These are phyloP conservation scores for Alouatta palliata DNA, from an alignment of 2,113 vertebrate genomes.

Conservation along the genomic window DNA sequence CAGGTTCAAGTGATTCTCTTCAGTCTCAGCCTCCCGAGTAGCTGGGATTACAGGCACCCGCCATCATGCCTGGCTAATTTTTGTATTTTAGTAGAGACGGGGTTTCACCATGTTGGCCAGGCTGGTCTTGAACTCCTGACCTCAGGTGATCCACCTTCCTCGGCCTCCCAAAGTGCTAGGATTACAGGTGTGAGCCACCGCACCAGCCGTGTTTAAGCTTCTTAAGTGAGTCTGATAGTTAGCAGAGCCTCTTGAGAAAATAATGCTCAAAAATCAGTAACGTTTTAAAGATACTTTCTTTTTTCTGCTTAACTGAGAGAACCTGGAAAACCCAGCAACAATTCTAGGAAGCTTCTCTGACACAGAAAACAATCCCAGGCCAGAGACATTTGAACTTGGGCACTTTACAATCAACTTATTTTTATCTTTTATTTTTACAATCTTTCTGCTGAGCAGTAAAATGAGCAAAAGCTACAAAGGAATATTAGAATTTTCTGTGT, in stretches of 20 bases:
- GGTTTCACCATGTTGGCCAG: no score
- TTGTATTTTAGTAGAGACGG: no score
- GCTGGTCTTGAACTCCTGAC: no score
- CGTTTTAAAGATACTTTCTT: background rate
- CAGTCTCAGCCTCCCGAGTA: no score
- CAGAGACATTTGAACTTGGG: constrained; percentile 55
- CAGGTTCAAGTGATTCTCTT: no score
- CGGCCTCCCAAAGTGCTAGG: no score
- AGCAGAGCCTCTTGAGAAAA: constrained; percentile 25
- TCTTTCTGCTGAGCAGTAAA: constrained; percentile 59
- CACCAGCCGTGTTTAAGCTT: background rate
- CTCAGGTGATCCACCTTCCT: no score
- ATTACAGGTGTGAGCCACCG: no score
- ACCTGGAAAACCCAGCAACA: constrained; percentile 2
- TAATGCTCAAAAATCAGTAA: background rate
- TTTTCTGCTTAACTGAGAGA: background rate
- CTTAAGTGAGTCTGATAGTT: background rate
- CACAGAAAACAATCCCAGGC: constrained; percentile 44
- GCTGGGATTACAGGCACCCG: no score
- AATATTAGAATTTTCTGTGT: constrained; percentile 52
- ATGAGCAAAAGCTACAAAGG: constrained; percentile 21
- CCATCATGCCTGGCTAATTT: no score
- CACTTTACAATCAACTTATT: constrained; percentile 63
- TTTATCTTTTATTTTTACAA: constrained; percentile 50
- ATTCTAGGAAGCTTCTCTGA: background rate